phyloP scores from a whole-genome alignment of 2,888 invertebrate species.

The Tachina lurida region DNA sequence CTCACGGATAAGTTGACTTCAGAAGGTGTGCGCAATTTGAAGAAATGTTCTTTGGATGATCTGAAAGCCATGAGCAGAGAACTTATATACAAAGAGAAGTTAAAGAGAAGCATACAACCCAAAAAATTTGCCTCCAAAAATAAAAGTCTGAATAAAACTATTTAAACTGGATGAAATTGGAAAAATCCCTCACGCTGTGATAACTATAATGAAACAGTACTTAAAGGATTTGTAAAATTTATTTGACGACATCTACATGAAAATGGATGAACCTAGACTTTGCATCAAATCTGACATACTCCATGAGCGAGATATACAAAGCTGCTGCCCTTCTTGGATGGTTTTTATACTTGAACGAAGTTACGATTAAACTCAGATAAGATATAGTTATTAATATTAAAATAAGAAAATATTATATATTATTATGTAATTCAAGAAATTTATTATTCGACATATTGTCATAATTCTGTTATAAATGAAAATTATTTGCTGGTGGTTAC shows the following conservation, averaged over 20 bases:
- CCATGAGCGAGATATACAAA: not conserved
- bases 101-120: conserved; percentile 66
- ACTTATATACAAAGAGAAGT: conserved; percentile 75
- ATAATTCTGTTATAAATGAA: no score
- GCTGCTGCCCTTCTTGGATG: no score
- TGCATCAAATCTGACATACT: not conserved
- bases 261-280: not conserved
- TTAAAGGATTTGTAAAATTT: no score
- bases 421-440: no score
- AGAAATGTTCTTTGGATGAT: conserved; percentile 76
- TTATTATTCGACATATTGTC: no score
- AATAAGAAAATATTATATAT: not conserved
- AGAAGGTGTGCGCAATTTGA: conserved; percentile 74
- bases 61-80: conserved; percentile 76
- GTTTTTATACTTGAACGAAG: no score
- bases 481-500: no score
- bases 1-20: conserved; percentile 76
- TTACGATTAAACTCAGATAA: no score
- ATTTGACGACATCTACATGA: not conserved
- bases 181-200: not conserved
- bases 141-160: not conserved
- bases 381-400: no score
- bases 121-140: conserved; percentile 19
- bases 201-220: no score
- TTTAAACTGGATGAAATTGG: not conserved